Evolutionary conservation across 2,888 invertebrate genomes (phyloP), one percentile per base, ranked within the genome.

Genomic region (Macrosiphum euphorbiae): DNA sequence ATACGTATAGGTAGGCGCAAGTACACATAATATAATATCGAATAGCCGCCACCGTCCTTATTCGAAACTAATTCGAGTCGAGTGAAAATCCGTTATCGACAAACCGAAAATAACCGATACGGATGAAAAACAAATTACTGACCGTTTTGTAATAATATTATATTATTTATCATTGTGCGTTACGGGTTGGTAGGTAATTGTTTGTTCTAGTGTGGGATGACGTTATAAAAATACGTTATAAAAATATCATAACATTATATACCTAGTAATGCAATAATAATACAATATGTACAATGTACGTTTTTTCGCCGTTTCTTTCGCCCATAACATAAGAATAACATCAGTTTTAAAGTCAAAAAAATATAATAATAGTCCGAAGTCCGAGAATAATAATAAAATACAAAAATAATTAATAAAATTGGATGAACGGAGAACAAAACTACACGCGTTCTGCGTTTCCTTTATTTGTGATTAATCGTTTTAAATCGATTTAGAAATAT

Each of bases 181-280:
- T 85, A 85, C 85, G 85, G 41, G 44, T 85, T 85, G 44, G 26
- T 85, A 85, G 85, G 44, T 85, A 85, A 85, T 85, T 41, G 41
- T 85, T 85, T 85, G 26, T 85, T 44, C 41, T 85, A 67, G 67
- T 67, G 67, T 67, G 67, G 16, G 67, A 67, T 67, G 67, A 67
- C n/a, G 67, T n/a, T 67, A 67, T 67, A n/a, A 16, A 4, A 67
- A n/a, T 67, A 67, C 52, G 20, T 20, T 55, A 20, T 20, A 55
- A 55, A 55, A 55, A 16, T 55, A 55, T 55, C 55, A 20, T 55
- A 24, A 55, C 55, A 55, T 55, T 67, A n/a, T 35, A 35, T 47
- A 47, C 47, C 55, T 35, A n/a, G 16, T 67, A 67, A 16, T 7
- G n/a, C 16, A n/a, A 67, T 67, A 61, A n/a, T 44, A 44, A 44